A percentile compares a stretch with the other conserved stretches of the same genome.
These are phyloP conservation scores for Leptobrachium ailaonicum DNA, from an alignment of 2,113 vertebrate species.

Conservation along the genomic window DNA sequence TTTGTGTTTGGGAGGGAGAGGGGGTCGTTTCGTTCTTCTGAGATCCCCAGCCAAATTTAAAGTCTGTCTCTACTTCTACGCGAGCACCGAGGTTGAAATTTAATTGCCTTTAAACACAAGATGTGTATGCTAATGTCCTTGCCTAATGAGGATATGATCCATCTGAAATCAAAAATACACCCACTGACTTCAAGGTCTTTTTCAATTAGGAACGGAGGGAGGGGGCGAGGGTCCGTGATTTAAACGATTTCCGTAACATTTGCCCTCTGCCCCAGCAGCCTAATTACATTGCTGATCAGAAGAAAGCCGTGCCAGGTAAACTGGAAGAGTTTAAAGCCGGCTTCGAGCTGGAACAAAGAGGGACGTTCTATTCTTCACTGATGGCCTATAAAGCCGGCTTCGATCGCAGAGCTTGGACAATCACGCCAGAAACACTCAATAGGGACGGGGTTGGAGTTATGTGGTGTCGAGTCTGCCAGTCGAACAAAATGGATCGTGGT, in stretches of 20 bases:
- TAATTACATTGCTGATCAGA: conserved; percentile 56
- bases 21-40: conserved; percentile 48
- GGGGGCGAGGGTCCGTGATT: background rate
- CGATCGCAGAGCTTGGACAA: background rate
- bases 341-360: background rate
- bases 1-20: background rate
- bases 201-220: conserved; percentile 60
- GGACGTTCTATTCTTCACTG: conserved; percentile 1
- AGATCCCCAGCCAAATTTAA: conserved; percentile 26
- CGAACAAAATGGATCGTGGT: background rate
- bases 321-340: conserved; percentile 14
- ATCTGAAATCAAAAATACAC: conserved; percentile 53
- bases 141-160: conserved; percentile 51
- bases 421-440: background rate
- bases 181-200: conserved; percentile 51
- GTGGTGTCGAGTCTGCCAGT: no score
- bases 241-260: conserved; percentile 61
- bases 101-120: conserved; percentile 64
- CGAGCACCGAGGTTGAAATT: conserved; percentile 45
- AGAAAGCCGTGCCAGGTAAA: conserved; percentile 19
- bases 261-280: conserved; percentile 50
- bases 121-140: conserved; percentile 58
- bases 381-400: background rate
- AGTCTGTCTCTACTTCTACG: background rate
- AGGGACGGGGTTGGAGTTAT: background rate